phyloP scores from a whole-genome alignment of 2,113 vertebrate genomes.

The Mus musculus region GRCm39 chr16:29740501-29741000 shows the following conservation, averaged over 20 bases:
- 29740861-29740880: background rate
- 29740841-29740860: background rate
- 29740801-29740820: background rate
- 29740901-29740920: background rate
- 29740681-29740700: background rate
- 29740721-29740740: background rate
- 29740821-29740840: background rate
- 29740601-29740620: background rate
- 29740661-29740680: background rate
- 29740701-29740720: background rate
- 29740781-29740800: background rate
- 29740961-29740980: background rate
- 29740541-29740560: background rate
- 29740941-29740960: background rate
- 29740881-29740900: background rate
- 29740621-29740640: background rate
- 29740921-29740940: constrained; percentile 19
- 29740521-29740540: background rate
- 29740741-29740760: background rate
- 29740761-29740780: background rate
- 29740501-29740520: background rate
- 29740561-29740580: background rate
- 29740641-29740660: background rate
- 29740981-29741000: constrained; percentile 11
- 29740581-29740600: background rate